Percentiles rank a stretch among this genome's conserved stretches.
Conservation (phyloP, 2,797 vertebrate genomes). For the Sebastiscus tertius region DNA sequence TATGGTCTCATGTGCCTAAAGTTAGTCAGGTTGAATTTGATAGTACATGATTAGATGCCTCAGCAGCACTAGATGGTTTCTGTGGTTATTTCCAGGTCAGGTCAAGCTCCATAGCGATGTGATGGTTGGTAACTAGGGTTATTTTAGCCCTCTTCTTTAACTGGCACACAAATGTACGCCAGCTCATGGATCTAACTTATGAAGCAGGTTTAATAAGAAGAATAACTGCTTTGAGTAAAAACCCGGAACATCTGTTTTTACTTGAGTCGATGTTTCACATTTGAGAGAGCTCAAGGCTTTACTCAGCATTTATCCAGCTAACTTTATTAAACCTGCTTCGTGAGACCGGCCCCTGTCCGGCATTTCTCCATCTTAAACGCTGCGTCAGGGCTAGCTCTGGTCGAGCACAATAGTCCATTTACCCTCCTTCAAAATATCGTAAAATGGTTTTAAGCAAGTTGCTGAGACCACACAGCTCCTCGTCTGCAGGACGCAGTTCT, state of each 20-base stretch:
- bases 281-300: slow-evolving; percentile 26
- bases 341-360: background rate
- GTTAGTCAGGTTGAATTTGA: background rate
- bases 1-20: background rate
- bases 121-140: background rate
- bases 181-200: background rate
- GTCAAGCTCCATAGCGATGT: background rate
- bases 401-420: slow-evolving; percentile 45
- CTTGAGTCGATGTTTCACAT: slow-evolving; percentile 33
- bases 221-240: slow-evolving; percentile 5
- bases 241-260: slow-evolving; percentile 56
- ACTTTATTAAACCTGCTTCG: slow-evolving; percentile 27
- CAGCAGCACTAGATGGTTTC: background rate
- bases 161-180: background rate
- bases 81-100: background rate
- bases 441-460: slow-evolving; percentile 35
- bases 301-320: slow-evolving; percentile 32
- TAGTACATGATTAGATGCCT: background rate
- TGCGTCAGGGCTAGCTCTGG: slow-evolving; percentile 12
- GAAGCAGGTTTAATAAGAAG: slow-evolving; percentile 16
- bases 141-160: background rate
- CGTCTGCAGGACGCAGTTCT: slow-evolving; percentile 16
- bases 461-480: slow-evolving; percentile 28
- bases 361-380: slow-evolving; percentile 12
- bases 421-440: slow-evolving; percentile 15